Evolutionary conservation across 2,888 invertebrate species (phyloP), one percentile per base, ranked within the genome.

Genomic region (Drosophila kambysellisi): DNA sequence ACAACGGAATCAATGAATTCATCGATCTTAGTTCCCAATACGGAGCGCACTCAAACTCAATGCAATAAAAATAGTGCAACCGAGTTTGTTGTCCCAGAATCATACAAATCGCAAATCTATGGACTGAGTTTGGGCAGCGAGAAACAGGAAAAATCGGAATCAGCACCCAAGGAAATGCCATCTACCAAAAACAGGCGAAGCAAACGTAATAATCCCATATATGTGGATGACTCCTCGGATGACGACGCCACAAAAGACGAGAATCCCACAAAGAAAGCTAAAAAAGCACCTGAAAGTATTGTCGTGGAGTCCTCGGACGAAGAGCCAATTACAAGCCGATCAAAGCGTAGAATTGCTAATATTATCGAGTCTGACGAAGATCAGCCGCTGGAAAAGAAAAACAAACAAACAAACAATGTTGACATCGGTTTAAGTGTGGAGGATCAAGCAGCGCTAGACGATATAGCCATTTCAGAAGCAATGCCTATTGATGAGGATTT

Each of bases 1-100:
- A 59, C 77, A 25, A 88, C 86, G 0, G 88, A 88, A 52, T 87
- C 88, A 0, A 76, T 87, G 70, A 58, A 79, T 50, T 83, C 79
- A 9, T 68, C 85, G 1, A 74, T 86, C 35, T 57, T 89, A 9
- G 73, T 91, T 12, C 88, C 90, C 6, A 91, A 91, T 54, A 92
- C 89, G 25, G 89, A 82, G 33, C 56, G 59, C 11, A 65, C 51
- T 51, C 66, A 59, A 43, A 54, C 66, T 2, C 39, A 11, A 35
- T 59, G 20, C 35, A 43, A 5, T 48, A 50, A 5, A 56, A 61
- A 37, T 12, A 69, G 39, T 11, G 53, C 32, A 7, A 57, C 81
- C 0, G 86, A 84, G 33, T 32, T 78, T 25, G 37, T 78, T 6
- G 68, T 88, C 3, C 61, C 83, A 0, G 84, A 84, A 12, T 83